Conservation (phyloP, 2,113 vertebrate species). For the Corythoichthys haematopterus region DNA sequence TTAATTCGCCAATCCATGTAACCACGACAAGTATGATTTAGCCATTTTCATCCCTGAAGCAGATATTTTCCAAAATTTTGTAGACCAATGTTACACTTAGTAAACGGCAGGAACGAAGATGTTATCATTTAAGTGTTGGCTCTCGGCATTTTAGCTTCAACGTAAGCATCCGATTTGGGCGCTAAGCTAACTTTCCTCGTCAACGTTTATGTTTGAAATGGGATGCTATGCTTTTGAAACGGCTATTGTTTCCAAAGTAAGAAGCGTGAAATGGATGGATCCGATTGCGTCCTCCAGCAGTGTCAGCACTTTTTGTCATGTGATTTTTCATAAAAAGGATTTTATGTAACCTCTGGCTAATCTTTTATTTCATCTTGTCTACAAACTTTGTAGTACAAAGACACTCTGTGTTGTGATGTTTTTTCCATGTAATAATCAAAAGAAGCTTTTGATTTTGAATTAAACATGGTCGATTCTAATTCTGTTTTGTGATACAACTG, state of each 20-base stretch:
- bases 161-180: neutral
- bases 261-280: neutral
- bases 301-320: neutral
- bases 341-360: neutral
- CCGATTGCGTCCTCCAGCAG: neutral
- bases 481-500: too few relatives aligned
- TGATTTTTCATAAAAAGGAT: neutral
- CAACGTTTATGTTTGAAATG: neutral
- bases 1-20: too few relatives aligned
- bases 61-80: too few relatives aligned
- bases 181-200: neutral
- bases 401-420: neutral
- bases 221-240: neutral
- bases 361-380: neutral
- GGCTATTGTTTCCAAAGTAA: neutral
- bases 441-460: neutral
- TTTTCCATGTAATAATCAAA: too few relatives aligned
- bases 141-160: neutral
- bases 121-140: neutral
- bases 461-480: too few relatives aligned
- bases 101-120: too few relatives aligned
- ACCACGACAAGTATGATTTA: too few relatives aligned
- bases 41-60: too few relatives aligned
- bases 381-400: neutral
- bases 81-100: too few relatives aligned